These are phyloP conservation scores for Struthidea cinerea DNA, from an alignment of 2,113 vertebrate species.

Conservation along the genomic window DNA sequence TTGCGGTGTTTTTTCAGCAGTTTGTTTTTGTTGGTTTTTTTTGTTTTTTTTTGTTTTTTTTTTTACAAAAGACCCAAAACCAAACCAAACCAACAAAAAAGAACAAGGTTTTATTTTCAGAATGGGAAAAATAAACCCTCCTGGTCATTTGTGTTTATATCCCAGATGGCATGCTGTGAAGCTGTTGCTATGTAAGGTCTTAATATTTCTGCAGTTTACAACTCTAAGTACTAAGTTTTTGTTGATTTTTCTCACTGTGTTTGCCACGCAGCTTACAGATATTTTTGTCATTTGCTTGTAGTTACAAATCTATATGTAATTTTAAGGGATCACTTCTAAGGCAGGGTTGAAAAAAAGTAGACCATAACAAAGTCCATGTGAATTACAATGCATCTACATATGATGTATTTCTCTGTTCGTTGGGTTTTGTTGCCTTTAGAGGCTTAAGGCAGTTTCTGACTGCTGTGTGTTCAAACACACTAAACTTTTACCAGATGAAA, in stretches of 20 bases:
- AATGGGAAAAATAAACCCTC: background rate
- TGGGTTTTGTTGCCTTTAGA: background rate
- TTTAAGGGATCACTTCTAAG: slow-evolving; percentile 23
- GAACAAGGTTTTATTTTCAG: background rate
- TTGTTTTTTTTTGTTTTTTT: background rate
- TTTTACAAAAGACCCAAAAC: background rate
- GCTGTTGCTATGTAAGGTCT: slow-evolving; percentile 48
- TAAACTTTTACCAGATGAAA: background rate
- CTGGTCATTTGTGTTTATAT: slow-evolving; percentile 32
- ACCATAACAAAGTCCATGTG: background rate
- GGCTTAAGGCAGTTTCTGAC: background rate
- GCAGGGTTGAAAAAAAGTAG: background rate
- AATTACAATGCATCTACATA: background rate
- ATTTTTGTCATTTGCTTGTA: slow-evolving; percentile 9
- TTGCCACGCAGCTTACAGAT: slow-evolving; percentile 3
- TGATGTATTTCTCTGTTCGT: slow-evolving; percentile 25
- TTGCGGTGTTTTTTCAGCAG: background rate
- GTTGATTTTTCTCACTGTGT: slow-evolving; percentile 26
- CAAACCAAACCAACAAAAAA: background rate
- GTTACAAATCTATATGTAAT: slow-evolving; percentile 1
- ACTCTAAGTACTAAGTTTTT: slow-evolving; percentile 27
- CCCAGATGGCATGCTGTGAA: slow-evolving; percentile 1
- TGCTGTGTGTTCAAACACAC: background rate
- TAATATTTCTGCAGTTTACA: slow-evolving; percentile 62
- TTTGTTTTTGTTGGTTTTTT: background rate